Conservation (phyloP, 1,140 invertebrate genomes). For the Bombus picipes region DNA sequence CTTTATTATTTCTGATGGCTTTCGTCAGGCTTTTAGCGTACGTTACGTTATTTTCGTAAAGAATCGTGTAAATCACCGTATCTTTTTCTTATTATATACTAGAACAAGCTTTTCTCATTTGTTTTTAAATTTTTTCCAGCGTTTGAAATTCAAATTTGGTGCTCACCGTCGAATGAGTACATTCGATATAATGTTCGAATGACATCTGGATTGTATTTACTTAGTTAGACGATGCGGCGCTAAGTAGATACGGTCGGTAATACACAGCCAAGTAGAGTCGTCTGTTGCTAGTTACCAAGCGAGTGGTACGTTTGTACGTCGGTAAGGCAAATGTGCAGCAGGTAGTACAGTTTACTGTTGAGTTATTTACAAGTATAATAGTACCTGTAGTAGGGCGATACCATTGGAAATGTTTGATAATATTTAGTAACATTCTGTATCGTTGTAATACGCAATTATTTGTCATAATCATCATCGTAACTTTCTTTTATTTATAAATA, state of each 20-base stretch:
- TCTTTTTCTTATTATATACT: too few species aligned
- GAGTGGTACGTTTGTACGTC: background rate
- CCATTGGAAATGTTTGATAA: background rate
- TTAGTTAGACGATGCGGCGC: too few species aligned
- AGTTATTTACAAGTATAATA: background rate
- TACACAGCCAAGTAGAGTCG: background rate
- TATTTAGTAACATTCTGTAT: background rate
- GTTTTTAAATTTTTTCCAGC: background rate
- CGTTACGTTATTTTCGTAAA: too few species aligned
- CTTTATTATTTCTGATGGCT: too few species aligned
- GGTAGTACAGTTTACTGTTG: background rate
- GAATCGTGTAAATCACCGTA: too few species aligned
- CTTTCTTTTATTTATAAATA: background rate
- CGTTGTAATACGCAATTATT: background rate
- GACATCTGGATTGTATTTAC: background rate
- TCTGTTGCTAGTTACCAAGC: background rate
- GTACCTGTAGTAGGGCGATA: background rate
- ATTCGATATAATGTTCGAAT: background rate
- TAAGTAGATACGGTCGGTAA: slow-evolving; percentile 32
- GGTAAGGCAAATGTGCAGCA: background rate
- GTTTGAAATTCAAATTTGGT: background rate
- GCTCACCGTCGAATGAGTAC: too few species aligned
- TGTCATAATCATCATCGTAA: background rate
- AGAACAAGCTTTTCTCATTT: background rate
- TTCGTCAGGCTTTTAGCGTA: too few species aligned